Evolutionary conservation across 2,113 vertebrate species (phyloP).

Genomic region (Syngnathus scovelli): DNA sequence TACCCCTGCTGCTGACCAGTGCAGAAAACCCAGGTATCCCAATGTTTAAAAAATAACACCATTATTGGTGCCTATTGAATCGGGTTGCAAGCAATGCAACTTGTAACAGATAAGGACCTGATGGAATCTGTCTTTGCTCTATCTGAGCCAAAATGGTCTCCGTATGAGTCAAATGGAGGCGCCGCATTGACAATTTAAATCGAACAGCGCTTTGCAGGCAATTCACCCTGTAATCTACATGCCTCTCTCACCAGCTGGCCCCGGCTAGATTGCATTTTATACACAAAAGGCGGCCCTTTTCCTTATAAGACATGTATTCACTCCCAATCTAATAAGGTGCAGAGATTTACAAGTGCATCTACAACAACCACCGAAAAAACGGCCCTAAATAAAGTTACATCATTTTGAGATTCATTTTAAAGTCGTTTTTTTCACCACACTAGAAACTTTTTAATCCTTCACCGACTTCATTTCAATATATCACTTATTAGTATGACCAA

Average conservation of each 20-base stretch:
- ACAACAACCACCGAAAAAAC: conserved; percentile 10
- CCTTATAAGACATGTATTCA: conserved; percentile 32
- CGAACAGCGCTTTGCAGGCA: conserved; percentile 59
- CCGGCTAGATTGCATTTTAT: conserved; percentile 63
- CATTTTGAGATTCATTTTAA: conserved; percentile 11
- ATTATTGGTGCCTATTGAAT: conserved; percentile 82
- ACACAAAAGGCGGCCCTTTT: conserved; percentile 51
- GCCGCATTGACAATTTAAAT: conserved; percentile 63
- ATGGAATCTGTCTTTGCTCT: conserved; percentile 84
- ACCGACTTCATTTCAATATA: neutral
- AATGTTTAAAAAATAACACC: conserved; percentile 87
- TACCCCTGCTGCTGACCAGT: conserved; percentile 80
- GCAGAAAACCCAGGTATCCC: conserved; percentile 79
- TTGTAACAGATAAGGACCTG: conserved; percentile 83
- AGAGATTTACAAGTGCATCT: conserved; percentile 43
- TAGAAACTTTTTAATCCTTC: conserved; percentile 8
- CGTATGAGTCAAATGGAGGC: conserved; percentile 58
- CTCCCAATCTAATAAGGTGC: conserved; percentile 45
- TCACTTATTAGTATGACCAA: conserved; percentile 15
- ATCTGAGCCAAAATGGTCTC: conserved; percentile 69
- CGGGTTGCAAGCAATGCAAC: conserved; percentile 82
- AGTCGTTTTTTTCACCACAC: neutral
- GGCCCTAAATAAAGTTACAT: conserved; percentile 8
- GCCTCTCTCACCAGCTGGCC: conserved; percentile 43
- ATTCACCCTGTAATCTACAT: conserved; percentile 65